These are phyloP conservation scores for Gymnobelideus leadbeateri DNA, from an alignment of 2,113 vertebrate genomes.

Conservation along the genomic window DNA sequence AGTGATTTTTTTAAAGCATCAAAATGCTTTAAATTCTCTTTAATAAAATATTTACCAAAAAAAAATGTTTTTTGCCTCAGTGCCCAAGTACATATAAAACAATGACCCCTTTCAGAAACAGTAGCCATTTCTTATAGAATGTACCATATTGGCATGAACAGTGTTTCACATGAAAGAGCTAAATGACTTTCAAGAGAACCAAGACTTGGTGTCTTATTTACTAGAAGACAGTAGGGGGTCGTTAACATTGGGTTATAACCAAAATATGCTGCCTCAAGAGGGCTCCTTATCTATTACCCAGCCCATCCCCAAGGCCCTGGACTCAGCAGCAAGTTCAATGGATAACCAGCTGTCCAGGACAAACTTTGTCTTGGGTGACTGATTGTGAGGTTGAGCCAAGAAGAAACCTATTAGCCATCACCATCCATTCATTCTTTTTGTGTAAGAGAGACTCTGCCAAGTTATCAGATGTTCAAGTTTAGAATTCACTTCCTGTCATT, in stretches of 20 bases:
- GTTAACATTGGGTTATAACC: conserved; percentile 23
- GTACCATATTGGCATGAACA: not conserved
- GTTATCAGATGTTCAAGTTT: conserved; percentile 51
- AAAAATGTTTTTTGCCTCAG: not conserved
- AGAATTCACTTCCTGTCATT: conserved; percentile 46
- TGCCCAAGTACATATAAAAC: too few relatives aligned
- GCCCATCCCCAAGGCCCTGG: not conserved
- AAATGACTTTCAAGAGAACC: not conserved
- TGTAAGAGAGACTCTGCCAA: conserved; percentile 1
- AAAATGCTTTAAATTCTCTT: not conserved
- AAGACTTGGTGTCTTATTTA: conserved; percentile 8
- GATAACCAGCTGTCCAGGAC: not conserved
- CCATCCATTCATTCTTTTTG: conserved; percentile 1
- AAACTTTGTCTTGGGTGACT: not conserved
- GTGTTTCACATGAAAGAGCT: not conserved
- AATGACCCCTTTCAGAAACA: not conserved
- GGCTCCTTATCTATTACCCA: not conserved
- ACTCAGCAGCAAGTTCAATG: not conserved
- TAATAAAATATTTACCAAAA: not conserved
- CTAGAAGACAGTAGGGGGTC: not conserved
- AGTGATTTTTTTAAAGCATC: not conserved
- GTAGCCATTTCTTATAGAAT: not conserved
- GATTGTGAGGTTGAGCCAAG: conserved; percentile 8
- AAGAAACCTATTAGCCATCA: conserved; percentile 12
- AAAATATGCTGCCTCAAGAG: not conserved